Evolutionary conservation across 1,140 invertebrate genomes (phyloP), one percentile per base, ranked within the genome.

Genomic region (Ceratosolen fusciceps): DNA sequence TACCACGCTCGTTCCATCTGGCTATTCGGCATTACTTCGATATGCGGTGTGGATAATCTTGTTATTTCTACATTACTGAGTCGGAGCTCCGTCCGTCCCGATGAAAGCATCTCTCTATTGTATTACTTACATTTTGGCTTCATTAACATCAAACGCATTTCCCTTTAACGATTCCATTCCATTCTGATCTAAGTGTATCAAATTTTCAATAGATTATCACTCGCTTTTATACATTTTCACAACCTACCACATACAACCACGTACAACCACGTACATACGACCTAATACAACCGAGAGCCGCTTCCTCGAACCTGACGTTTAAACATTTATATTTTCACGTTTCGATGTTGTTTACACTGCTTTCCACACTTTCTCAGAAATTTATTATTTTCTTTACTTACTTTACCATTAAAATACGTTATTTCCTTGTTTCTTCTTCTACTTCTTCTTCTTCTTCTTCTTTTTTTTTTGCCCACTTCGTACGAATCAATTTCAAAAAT

Each of bases 31-130:
- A 12, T n/a, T 58, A 43, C 58, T 29, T 62, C 60, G 60, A 62
- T 62, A 34, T 34, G 31, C 31, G 60, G 62, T 37, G 24, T 62
- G 37, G 49, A 39, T 47, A 71, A 77, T 77, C 67, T 68, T 24
- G 37, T 68, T 81, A 77, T 34, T 71, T 71, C 34, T 71, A 34
- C 76, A 77, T 77, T 77, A 77, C 34, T 19, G 0, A 31, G 62
- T 9, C 14, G 29, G 10, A 1, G 24, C 31, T 29, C 8, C n/a
- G 24, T 26, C 14, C 56, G 26, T 58, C 56, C 14, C 56, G 24
- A 58, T 26, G 56, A 58, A 29, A 62, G 31, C 31, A 62, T 34
- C 34, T 62, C 34, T 62, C 12, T 34, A 62, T 31, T 62, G 29
- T 34, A 34, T 62, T 62, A 37, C 31, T 34, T 62, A 62, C 29